Base-by-base conservation (phyloP, 2,888 invertebrate species). In the Saturnia pavonia region DNA sequence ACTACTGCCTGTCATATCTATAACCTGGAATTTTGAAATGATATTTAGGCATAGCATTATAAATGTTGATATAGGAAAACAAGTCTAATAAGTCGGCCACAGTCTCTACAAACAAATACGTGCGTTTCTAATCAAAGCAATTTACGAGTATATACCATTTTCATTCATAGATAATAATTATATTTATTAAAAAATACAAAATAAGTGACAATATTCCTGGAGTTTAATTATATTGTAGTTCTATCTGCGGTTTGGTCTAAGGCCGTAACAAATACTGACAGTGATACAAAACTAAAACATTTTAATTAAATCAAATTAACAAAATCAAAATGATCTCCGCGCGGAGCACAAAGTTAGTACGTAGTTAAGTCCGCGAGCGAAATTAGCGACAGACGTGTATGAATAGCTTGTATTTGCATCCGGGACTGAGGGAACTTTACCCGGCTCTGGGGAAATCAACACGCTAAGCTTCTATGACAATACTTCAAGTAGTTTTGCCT, bases 371-470 rank as follows among this genome's bases (percentile, higher is more conserved):
- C 19, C 65, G 40, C 65, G 40, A 65, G 40, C 40, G 19, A 65
- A 65, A 65, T 65, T 65, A 65, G 65, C 65, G 40, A 65, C 65
- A 65, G 65, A 65, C 65, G 34, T 65, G 40, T 65, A 65, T 65
- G 65, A 65, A 65, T 65, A 65, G 65, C 65, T 40, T 16, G 65
- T 40, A 65, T 65, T 40, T 65, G 65, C 65, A 65, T 65, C 65
- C 65, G 65, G 40, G 65, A 65, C 25, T 25, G 4, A 34, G n/a
- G 22, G 40, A 57, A 57, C 65, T 65, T n/a, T 34, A 65, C 25
- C 57, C 57, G 65, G n/a, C 65, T 40, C 65, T 19, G 3, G 65
- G 65, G 65, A 65, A 65, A 65, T 65, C 65, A 65, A 65, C 65
- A 19, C 65, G n/a, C 40, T 65, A 65, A 65, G 40, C 65, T 65